These are phyloP conservation scores for Campodea augens DNA, from an alignment of 1,140 invertebrate species.

Conservation along the genomic window DNA sequence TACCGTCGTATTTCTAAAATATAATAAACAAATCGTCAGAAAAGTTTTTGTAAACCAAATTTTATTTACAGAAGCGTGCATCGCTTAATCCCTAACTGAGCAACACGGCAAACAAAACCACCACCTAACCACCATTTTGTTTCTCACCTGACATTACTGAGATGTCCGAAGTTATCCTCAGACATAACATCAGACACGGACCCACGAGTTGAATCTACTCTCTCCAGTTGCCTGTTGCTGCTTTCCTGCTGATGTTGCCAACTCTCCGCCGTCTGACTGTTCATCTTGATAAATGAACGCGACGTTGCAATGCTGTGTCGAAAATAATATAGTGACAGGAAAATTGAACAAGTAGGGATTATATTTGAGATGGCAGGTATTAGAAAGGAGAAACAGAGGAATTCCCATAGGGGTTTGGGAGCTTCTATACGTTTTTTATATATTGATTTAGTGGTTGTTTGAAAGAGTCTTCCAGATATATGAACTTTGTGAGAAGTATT, in stretches of 20 bases:
- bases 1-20: too few species aligned
- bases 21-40: too few species aligned
- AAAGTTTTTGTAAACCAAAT: too few species aligned
- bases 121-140: too few species aligned
- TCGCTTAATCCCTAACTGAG: too few species aligned
- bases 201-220: constrained; percentile 47
- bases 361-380: neutral
- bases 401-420: too few species aligned
- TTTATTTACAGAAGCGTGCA: too few species aligned
- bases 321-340: constrained; percentile 1
- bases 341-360: constrained; percentile 7
- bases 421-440: too few species aligned
- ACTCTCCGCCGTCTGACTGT: constrained; percentile 44
- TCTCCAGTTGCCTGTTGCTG: constrained; percentile 31
- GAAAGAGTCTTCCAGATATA: too few species aligned
- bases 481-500: too few species aligned
- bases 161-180: constrained; percentile 63
- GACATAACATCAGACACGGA: constrained; percentile 49
- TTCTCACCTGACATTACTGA: constrained; percentile 63
- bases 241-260: constrained; percentile 13
- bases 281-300: constrained; percentile 77
- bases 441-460: too few species aligned
- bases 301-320: constrained; percentile 48
- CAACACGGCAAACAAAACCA: too few species aligned
- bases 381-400: neutral